Evolutionary conservation across 2,113 vertebrate species (phyloP).

Genomic region (Pogonocichla stellata): DNA sequence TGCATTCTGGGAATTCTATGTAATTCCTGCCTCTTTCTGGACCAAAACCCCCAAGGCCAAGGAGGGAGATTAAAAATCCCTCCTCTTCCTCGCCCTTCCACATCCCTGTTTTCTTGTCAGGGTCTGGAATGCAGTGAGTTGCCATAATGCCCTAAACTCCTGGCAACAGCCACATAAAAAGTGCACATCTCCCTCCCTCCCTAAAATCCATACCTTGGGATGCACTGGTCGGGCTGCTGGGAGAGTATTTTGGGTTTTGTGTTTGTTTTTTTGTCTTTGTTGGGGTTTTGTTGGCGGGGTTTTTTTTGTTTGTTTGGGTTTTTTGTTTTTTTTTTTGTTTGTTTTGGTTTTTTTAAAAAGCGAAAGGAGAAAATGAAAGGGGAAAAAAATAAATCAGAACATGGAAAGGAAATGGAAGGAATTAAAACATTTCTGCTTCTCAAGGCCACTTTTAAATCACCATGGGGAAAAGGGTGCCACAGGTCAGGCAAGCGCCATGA

Average conservation of each 20-base stretch:
- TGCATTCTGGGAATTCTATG: conserved; percentile 34
- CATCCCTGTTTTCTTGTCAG: background rate
- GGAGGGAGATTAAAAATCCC: conserved; percentile 1
- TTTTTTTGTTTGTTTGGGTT: no score
- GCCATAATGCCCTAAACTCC: background rate
- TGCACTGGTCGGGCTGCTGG: background rate
- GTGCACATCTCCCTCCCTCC: background rate
- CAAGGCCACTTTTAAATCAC: background rate
- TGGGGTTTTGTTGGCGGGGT: no score
- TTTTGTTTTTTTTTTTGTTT: background rate
- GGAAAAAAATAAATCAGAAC: no score
- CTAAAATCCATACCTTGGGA: background rate
- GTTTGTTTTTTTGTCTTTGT: no score
- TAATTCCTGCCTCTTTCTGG: conserved; percentile 25
- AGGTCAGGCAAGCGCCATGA: background rate
- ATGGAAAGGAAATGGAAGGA: background rate
- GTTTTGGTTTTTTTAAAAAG: background rate
- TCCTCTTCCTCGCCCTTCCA: background rate
- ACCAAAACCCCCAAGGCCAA: background rate
- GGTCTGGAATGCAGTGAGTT: background rate
- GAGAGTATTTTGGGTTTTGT: background rate
- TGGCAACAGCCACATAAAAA: background rate
- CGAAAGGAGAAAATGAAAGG: background rate
- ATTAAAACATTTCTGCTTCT: background rate
- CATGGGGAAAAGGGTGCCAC: background rate